These are phyloP conservation scores for Phragmatobia fuliginosa DNA, from an alignment of 2,888 invertebrate species.

Conservation along the genomic window DNA sequence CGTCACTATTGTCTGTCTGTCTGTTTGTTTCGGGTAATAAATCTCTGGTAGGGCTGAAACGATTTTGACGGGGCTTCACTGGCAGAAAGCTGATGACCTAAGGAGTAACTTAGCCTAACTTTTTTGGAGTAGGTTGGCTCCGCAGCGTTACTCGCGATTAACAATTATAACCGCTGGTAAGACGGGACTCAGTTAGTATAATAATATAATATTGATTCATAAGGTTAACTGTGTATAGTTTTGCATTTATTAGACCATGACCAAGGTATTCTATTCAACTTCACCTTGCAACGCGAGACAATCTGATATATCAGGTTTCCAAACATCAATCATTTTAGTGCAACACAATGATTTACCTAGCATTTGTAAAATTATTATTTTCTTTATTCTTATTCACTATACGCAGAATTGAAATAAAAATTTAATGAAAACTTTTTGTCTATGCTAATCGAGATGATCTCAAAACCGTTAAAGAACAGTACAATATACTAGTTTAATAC, in stretches of 20 bases:
- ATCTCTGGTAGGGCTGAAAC: too few relatives aligned
- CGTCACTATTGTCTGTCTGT: too few relatives aligned
- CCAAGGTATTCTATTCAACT: constrained; percentile 68
- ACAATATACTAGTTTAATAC: constrained; percentile 47
- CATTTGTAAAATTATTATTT: constrained; percentile 11
- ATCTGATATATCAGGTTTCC: constrained; percentile 61
- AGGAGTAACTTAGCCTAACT: too few relatives aligned
- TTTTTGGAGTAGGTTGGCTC: too few relatives aligned
- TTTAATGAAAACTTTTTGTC: constrained; percentile 25
- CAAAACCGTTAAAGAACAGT: constrained; percentile 27
- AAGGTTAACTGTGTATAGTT: constrained; percentile 36
- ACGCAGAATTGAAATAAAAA: constrained; percentile 5
- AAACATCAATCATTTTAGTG: constrained; percentile 52
- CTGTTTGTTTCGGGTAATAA: too few relatives aligned
- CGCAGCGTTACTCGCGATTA: too few relatives aligned
- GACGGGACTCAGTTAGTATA: too few relatives aligned
- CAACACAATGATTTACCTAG: constrained; percentile 38
- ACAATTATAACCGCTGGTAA: too few relatives aligned
- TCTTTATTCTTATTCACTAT: neutral
- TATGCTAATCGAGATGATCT: constrained; percentile 24
- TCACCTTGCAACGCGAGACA: constrained; percentile 65
- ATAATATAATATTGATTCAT: constrained; percentile 40
- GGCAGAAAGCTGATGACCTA: too few relatives aligned
- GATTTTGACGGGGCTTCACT: too few relatives aligned
- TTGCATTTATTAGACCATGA: constrained; percentile 65